phyloP scores from a whole-genome alignment of 2,113 vertebrate species.

The Dipodomys ordii region DNA sequence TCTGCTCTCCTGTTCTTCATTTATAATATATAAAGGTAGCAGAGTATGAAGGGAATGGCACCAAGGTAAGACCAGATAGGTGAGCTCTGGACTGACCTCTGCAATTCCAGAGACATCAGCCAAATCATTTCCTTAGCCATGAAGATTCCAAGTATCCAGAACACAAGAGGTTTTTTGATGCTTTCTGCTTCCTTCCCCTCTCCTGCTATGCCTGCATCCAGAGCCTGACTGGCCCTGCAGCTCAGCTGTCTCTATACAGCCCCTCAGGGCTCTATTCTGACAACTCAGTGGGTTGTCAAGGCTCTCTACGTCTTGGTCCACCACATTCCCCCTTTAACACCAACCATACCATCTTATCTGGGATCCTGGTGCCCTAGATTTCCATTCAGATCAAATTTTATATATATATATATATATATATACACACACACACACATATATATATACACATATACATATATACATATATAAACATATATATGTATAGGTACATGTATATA shows the following conservation, averaged over 20 bases:
- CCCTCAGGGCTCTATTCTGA: fast-evolving
- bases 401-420: no score
- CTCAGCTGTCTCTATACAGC: fast-evolving
- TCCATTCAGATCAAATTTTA: neutral
- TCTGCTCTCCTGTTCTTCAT: neutral
- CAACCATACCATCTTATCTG: neutral
- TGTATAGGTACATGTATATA: no score
- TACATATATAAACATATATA: no score
- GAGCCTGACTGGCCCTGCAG: neutral
- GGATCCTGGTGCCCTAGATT: neutral
- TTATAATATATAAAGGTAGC: neutral
- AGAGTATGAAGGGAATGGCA: neutral
- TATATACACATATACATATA: no score
- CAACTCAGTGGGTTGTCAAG: neutral
- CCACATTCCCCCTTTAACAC: neutral
- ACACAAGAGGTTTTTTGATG: neutral
- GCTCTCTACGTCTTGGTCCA: neutral
- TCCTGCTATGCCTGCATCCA: neutral
- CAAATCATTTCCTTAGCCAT: neutral
- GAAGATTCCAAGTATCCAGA: neutral
- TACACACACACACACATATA: no score
- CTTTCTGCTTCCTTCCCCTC: neutral
- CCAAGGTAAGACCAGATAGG: neutral
- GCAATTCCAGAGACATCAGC: neutral
- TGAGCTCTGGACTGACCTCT: neutral